phyloP scores from a whole-genome alignment of 1,140 invertebrate species.

The Phthorimaea operculella region DNA sequence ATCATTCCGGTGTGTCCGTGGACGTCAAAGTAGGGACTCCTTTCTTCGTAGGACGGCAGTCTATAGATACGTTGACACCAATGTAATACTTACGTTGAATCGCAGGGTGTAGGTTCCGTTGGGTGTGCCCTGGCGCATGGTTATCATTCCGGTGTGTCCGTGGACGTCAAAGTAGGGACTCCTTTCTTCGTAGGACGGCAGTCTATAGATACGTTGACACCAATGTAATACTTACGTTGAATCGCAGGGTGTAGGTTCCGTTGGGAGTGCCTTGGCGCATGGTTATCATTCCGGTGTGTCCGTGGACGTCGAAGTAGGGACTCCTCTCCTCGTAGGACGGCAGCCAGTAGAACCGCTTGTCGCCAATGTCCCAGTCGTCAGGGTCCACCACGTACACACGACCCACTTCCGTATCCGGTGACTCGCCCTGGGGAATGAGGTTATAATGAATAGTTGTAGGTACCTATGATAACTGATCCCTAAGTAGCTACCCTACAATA shows the following conservation, averaged over 20 bases:
- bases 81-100: conserved; percentile 75
- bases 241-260: conserved; percentile 76
- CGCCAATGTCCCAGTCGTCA: conserved; percentile 93
- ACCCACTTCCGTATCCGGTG: conserved; percentile 83
- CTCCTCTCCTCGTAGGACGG: conserved; percentile 65
- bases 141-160: conserved; percentile 83
- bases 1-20: conserved; percentile 83
- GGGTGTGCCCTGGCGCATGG: conserved; percentile 76
- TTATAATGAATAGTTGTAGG: no score
- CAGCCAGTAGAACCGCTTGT: conserved; percentile 84
- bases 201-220: no score
- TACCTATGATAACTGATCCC: no score
- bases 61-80: no score
- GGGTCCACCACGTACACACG: conserved; percentile 90
- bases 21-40: conserved; percentile 73
- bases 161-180: conserved; percentile 74
- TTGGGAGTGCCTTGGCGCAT: conserved; percentile 77
- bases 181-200: conserved; percentile 64
- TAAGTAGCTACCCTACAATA: no score
- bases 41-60: conserved; percentile 65
- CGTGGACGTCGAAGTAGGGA: conserved; percentile 74
- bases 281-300: conserved; percentile 84
- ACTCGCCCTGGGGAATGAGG: conserved; percentile 65
- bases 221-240: conserved; percentile 74
- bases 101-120: conserved; percentile 76